Conservation (phyloP, 2,888 invertebrate genomes). For the Drosophila helvetica region DNA sequence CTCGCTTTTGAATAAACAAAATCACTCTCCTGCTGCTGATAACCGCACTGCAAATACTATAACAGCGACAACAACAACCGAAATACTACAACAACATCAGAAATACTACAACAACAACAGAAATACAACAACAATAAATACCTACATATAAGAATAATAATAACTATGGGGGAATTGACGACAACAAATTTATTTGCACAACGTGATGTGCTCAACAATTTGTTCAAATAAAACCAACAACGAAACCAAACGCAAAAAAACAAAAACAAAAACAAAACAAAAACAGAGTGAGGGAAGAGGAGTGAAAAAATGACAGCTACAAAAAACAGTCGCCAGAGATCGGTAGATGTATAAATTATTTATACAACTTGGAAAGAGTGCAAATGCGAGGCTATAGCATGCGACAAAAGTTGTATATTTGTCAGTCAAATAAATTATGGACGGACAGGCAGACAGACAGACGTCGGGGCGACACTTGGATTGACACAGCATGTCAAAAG, state of each 20-base stretch:
- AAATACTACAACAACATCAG: slow-evolving; percentile 28
- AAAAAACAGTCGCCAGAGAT: slow-evolving; percentile 7
- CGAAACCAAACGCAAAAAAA: too few relatives aligned
- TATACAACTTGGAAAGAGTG: slow-evolving; percentile 13
- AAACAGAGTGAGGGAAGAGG: not conserved
- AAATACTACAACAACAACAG: slow-evolving; percentile 41
- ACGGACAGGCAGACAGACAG: not conserved
- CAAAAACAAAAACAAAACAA: too few relatives aligned
- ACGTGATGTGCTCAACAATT: slow-evolving; percentile 50
- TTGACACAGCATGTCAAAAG: slow-evolving; percentile 43
- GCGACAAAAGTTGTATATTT: slow-evolving; percentile 16
- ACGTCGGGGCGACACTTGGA: slow-evolving; percentile 9
- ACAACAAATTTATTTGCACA: slow-evolving; percentile 49
- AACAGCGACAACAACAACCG: slow-evolving; percentile 54
- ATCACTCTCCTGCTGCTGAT: slow-evolving; percentile 40
- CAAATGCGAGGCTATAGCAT: slow-evolving; percentile 1
- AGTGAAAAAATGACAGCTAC: not conserved
- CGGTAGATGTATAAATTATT: slow-evolving; percentile 37
- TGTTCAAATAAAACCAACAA: slow-evolving; percentile 37
- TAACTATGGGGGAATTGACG: slow-evolving; percentile 40
- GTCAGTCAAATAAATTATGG: slow-evolving; percentile 34
- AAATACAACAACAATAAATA: slow-evolving; percentile 21
- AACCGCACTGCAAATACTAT: slow-evolving; percentile 51
- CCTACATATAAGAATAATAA: slow-evolving; percentile 40
- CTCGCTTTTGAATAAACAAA: slow-evolving; percentile 39